phyloP scores from a whole-genome alignment of 2,888 invertebrate genomes.

The Chymomyza procnemis region DNA sequence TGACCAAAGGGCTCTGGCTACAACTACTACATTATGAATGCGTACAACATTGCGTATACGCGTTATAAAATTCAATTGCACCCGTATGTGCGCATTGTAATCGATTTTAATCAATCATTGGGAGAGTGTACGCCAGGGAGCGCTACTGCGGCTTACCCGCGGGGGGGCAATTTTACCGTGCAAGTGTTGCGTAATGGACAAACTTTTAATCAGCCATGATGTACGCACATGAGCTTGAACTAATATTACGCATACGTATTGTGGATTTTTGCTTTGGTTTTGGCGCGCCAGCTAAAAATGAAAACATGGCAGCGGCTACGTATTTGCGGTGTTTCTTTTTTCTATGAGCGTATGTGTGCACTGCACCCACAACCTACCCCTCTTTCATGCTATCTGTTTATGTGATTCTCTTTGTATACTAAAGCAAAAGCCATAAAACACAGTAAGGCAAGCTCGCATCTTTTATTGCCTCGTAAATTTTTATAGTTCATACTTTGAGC shows the following conservation, averaged over 20 bases:
- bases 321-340: constrained; percentile 24
- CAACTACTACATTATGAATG: not conserved
- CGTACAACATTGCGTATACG: constrained; percentile 2
- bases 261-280: not conserved
- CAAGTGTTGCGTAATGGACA: constrained; percentile 35
- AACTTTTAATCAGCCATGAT: constrained; percentile 17
- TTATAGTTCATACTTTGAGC: constrained; percentile 72
- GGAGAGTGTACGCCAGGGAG: not conserved
- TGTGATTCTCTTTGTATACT: not conserved
- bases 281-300: constrained; percentile 20
- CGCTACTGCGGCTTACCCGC: not conserved
- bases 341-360: constrained; percentile 24
- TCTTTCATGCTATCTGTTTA: not conserved
- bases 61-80: constrained; percentile 27
- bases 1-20: not conserved
- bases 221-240: constrained; percentile 32
- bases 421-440: constrained; percentile 56
- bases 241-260: not conserved
- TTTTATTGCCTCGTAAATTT: constrained; percentile 75
- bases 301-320: constrained; percentile 17
- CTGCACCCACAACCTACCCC: too few relatives aligned
- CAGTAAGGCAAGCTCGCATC: constrained; percentile 64
- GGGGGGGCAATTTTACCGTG: not conserved
- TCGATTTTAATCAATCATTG: constrained; percentile 51
- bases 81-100: constrained; percentile 31